Conservation (phyloP, 2,113 vertebrate species). For the Rhinolophus ferrumequinum region DNA sequence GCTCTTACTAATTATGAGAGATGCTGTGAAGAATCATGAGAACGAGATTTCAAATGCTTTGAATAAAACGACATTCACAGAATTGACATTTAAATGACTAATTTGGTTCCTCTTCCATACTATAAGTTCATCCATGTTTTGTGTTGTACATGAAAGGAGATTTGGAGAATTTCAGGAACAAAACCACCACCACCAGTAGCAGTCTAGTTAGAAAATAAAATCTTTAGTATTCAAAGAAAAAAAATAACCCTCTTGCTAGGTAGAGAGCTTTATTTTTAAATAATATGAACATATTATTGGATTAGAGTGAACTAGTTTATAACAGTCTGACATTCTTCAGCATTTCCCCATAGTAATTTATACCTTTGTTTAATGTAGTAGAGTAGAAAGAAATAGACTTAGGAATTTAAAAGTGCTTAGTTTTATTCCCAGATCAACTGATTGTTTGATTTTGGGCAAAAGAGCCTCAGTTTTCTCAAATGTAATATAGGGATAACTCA, state of each 20-base stretch:
- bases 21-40: conserved; percentile 45
- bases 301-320: neutral
- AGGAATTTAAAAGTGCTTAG: neutral
- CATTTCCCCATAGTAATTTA: neutral
- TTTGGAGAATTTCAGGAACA: conserved; percentile 24
- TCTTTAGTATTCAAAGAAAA: conserved; percentile 1
- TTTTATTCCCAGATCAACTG: conserved; percentile 6
- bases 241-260: conserved; percentile 3
- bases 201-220: conserved; percentile 44
- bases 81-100: conserved; percentile 67
- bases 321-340: neutral
- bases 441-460: neutral
- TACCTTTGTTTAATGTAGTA: neutral
- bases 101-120: conserved; percentile 46
- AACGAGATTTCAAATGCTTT: conserved; percentile 60
- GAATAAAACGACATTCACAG: conserved; percentile 69
- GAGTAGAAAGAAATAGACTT: neutral
- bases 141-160: neutral
- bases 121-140: conserved; percentile 34
- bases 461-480: neutral
- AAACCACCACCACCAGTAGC: neutral
- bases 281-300: neutral
- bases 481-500: neutral
- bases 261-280: conserved; percentile 52
- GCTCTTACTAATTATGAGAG: conserved; percentile 50